Evolutionary conservation across 2,888 invertebrate genomes (phyloP).

Genomic region (Nomada flava): DNA sequence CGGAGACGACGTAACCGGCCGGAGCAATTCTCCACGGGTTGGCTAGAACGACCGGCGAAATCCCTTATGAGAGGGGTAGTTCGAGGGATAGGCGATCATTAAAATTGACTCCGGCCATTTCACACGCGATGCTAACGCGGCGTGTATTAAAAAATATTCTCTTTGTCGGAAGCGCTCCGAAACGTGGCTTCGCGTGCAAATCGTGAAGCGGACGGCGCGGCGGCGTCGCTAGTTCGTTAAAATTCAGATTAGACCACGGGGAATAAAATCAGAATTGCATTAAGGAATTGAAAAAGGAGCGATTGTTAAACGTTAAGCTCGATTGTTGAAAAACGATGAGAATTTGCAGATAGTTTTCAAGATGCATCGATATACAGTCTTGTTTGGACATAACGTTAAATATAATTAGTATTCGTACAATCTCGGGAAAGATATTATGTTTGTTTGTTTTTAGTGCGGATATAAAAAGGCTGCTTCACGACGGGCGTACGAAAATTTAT

Average conservation of each 20-base stretch:
- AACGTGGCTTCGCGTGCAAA: not conserved
- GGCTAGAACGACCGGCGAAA: slow-evolving; percentile 21
- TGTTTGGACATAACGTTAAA: no score
- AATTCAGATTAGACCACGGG: not conserved
- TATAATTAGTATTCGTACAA: no score
- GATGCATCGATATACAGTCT: no score
- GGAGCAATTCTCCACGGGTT: slow-evolving; percentile 26
- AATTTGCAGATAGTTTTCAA: no score
- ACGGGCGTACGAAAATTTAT: no score
- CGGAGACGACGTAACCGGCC: slow-evolving; percentile 17
- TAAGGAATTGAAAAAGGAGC: no score
- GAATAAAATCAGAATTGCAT: no score
- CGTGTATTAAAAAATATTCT: slow-evolving; percentile 7
- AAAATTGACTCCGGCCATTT: slow-evolving; percentile 22
- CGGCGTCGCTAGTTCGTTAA: not conserved
- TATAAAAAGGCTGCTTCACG: no score
- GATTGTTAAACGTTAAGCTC: no score
- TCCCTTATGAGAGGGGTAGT: slow-evolving; percentile 10
- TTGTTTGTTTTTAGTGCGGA: no score
- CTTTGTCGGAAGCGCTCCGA: not conserved
- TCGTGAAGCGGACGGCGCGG: not conserved
- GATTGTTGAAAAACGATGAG: no score
- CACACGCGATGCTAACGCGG: not conserved
- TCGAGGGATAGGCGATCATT: slow-evolving; percentile 27
- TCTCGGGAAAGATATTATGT: no score